Conservation (phyloP, 2,113 vertebrate genomes). For the Lepidothrix coronata region DNA sequence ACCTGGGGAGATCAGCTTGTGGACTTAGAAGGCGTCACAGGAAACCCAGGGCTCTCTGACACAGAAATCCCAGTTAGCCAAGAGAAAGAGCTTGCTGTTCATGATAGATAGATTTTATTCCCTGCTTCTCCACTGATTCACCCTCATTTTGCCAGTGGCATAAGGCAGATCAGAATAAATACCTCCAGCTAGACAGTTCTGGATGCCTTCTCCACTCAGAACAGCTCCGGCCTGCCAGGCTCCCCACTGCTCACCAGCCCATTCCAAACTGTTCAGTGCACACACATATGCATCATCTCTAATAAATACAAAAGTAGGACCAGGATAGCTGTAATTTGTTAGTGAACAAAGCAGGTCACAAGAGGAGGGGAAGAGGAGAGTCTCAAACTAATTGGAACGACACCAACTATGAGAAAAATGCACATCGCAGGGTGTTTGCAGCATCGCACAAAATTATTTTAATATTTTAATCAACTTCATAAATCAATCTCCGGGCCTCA, state of each 20-base stretch:
- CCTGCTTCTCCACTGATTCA: not conserved
- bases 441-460: not conserved
- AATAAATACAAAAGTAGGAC: not conserved
- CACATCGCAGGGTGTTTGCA: not conserved
- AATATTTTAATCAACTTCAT: slow-evolving; percentile 51
- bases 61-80: not conserved
- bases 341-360: not conserved
- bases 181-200: slow-evolving; percentile 8
- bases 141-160: slow-evolving; percentile 5
- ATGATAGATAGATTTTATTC: not conserved
- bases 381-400: not conserved
- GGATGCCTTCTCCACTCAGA: slow-evolving; percentile 17
- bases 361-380: not conserved
- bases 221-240: not conserved
- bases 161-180: slow-evolving; percentile 22
- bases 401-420: not conserved
- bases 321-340: not conserved
- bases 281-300: not conserved
- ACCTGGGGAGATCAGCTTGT: accelerated
- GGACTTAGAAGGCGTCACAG: not conserved
- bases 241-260: not conserved
- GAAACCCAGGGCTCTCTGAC: not conserved
- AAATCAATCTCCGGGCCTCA: not conserved
- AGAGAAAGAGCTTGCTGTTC: not conserved
- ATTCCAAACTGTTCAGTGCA: not conserved